These are phyloP conservation scores for Cetonia aurata DNA, from an alignment of 2,888 invertebrate genomes.

Conservation along the genomic window DNA sequence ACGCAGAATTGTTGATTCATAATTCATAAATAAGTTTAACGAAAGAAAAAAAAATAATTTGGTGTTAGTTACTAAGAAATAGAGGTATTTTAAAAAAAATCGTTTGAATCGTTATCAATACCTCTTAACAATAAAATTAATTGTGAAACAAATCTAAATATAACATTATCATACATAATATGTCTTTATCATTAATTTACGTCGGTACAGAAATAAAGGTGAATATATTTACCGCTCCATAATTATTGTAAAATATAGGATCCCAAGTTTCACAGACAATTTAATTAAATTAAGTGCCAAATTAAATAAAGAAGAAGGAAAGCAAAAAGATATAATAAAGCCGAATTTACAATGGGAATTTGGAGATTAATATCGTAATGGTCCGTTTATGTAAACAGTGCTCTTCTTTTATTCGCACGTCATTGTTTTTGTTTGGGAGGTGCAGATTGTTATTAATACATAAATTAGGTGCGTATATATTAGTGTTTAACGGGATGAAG, in stretches of 20 bases:
- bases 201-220: no score
- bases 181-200: no score
- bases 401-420: conserved; percentile 18
- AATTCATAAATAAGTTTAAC: no score
- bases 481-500: conserved; percentile 20
- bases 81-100: no score
- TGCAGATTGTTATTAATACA: not conserved
- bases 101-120: no score
- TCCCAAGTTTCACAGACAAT: conserved; percentile 10
- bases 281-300: conserved; percentile 15
- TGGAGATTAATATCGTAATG: conserved; percentile 7
- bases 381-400: not conserved
- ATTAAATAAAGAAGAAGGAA: not conserved
- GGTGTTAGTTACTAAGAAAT: no score
- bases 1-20: no score
- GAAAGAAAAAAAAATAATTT: no score
- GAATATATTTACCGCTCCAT: conserved; percentile 8
- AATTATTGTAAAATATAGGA: conserved; percentile 9
- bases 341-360: conserved; percentile 1
- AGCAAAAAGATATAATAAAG: not conserved
- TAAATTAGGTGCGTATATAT: conserved; percentile 5
- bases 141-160: no score
- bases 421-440: conserved; percentile 1
- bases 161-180: no score
- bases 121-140: no score